Base-by-base conservation (phyloP, 2,113 vertebrate species). In the Cinclus cinclus region DNA sequence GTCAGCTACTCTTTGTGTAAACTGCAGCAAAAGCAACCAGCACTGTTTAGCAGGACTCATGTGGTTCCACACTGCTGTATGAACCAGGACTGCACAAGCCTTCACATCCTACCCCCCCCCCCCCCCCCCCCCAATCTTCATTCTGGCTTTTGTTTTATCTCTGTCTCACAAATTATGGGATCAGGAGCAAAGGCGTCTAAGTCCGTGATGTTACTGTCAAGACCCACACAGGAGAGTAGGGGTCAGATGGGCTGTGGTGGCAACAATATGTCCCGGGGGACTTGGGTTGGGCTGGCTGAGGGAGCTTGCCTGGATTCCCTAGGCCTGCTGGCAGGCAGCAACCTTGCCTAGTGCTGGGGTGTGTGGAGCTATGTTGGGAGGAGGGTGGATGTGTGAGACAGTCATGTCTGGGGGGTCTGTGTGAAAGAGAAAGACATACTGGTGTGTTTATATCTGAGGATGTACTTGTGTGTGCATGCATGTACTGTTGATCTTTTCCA, bases 251-350 rank as follows among this genome's bases (percentile, higher is more conserved):
- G 12, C 55, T 63, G 30, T 70, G 59, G 22, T 64, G 63, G 33
- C n/a, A 69, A 4, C 0, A 0, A 23, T 31, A 19, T 62, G 22
- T 46, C 19, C 37, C 1, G 0, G 11, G 19, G 24, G 18, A 62
- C 16, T 20, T 75, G 49, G 8, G 0, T 27, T 71, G 56, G 31
- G 46, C 19, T 58, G 52, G 13, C 6, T 41, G 30, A 13, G 21
- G 37, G 31, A 92, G 9, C 31, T 19, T 9, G 4, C 20, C 35
- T 78, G n/a, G 37, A 55, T 74, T 5, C 23, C 37, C 21, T 30
- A 79, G 56, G 47, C 42, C n/a, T 93, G 31, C 46, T 84, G 60
- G 33, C 58, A 60, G 47, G 15, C 31, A 78, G 39, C 56, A 87
- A 3, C 21, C 8, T 47, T 85, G 15, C 25, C 60, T 75, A 28